A percentile compares a stretch with the other conserved stretches of the same genome.
Conservation (phyloP, 2,113 vertebrate species). For the Grammomys dolichurus region DNA sequence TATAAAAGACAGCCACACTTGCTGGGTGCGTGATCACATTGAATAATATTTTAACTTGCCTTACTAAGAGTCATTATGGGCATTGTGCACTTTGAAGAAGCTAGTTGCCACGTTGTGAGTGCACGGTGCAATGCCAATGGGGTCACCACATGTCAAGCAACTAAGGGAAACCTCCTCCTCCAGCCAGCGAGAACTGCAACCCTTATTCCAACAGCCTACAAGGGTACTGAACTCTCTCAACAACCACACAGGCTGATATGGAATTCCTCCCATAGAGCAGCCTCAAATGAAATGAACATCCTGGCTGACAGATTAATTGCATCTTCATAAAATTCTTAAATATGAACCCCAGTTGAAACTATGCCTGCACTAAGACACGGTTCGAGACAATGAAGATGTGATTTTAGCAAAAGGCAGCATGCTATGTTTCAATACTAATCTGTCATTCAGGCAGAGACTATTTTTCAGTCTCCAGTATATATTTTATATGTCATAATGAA, state of each 20-base stretch:
- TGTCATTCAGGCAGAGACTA: not conserved
- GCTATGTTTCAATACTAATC: not conserved
- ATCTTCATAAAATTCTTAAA: not conserved
- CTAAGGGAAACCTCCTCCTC: not conserved
- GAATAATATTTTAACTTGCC: accelerated
- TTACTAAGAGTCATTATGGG: not conserved
- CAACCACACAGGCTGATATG: not conserved
- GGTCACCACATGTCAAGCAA: not conserved
- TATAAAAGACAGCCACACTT: not conserved
- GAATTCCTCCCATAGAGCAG: not conserved
- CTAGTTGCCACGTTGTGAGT: not conserved
- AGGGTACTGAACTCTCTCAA: not conserved
- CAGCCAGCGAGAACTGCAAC: not conserved
- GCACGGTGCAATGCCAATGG: too few relatives aligned
- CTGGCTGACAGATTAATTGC: not conserved
- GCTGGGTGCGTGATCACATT: not conserved
- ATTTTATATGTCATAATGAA: not conserved
- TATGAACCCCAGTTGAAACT: not conserved
- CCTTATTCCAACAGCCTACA: not conserved
- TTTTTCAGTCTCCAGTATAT: not conserved
- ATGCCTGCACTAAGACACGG: not conserved
- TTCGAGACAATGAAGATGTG: not conserved
- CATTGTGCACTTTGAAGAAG: not conserved
- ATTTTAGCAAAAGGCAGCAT: not conserved
- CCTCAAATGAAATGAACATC: not conserved